A percentile compares a stretch with the other conserved stretches of the same genome.
phyloP scores from a whole-genome alignment of 1,140 invertebrate species.

The Lithobius niger region DNA sequence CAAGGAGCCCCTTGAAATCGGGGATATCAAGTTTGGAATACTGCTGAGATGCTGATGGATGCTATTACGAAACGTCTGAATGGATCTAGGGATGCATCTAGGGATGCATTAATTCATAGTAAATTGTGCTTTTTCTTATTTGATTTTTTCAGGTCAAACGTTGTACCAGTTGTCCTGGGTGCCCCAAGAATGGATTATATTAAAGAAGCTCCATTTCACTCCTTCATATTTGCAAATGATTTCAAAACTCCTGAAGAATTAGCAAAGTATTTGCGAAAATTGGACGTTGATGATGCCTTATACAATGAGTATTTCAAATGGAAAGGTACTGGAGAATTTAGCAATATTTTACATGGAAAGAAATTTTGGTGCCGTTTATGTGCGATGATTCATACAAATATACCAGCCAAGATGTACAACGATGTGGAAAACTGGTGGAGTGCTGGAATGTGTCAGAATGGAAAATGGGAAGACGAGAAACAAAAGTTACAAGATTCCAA shows the following conservation, averaged over 20 bases:
- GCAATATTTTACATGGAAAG: constrained; percentile 56
- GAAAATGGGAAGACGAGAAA: too few species aligned
- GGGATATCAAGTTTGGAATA: too few species aligned
- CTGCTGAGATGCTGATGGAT: too few species aligned
- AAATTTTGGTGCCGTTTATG: constrained; percentile 92
- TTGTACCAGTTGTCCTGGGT: constrained; percentile 90
- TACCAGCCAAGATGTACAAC: background rate
- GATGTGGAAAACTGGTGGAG: background rate
- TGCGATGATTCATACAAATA: constrained; percentile 63
- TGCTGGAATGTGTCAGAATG: too few species aligned
- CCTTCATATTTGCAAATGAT: constrained; percentile 86
- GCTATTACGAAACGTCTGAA: too few species aligned
- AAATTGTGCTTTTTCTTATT: constrained; percentile 4
- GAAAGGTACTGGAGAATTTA: constrained; percentile 56
- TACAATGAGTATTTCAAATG: constrained; percentile 87
- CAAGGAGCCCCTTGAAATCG: too few species aligned
- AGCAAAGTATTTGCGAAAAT: constrained; percentile 64
- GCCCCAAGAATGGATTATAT: constrained; percentile 79
- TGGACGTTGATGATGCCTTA: constrained; percentile 69
- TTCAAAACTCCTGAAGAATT: constrained; percentile 70
- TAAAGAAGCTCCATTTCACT: constrained; percentile 67
- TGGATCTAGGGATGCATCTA: too few species aligned
- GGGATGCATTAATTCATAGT: too few species aligned
- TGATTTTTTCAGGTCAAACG: constrained; percentile 51
- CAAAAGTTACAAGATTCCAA: too few species aligned